Base-by-base conservation (phyloP, 2,797 vertebrate genomes). In the Xiphorhynchus erythropygius region DNA sequence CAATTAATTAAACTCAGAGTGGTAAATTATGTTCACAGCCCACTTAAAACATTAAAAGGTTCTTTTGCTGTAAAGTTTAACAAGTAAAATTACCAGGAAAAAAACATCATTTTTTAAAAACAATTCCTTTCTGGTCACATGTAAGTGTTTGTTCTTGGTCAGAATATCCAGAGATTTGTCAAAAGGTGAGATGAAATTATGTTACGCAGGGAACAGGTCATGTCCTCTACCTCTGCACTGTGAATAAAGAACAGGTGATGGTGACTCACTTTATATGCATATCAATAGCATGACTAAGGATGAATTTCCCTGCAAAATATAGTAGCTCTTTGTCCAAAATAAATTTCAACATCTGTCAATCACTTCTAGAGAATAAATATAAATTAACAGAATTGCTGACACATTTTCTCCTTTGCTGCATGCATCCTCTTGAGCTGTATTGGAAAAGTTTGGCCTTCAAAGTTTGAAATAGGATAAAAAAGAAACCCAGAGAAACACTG, bases 1-100 rank as follows among this genome's bases (percentile, higher is more conserved):
- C 87, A 94, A 94, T 94, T 96, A 96, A 95, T 95, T 94, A 95
- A 91, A 89, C n/a, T 12, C 37, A 39, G 90, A 95, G 81, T 68
- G 73, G 57, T 47, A 96, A 95, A 86, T 86, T 67, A 95, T 42
- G 35, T 79, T 93, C 75, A 65, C 39, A 89, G 63, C 55, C 80
- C 71, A 87, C 50, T 90, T 92, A 62, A 93, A 95, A 68, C n/a
- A 80, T 89, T 71, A 92, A 63, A 85, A 84, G 49, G 64, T 77
- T 80, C 47, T 91, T 76, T 70, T 80, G 71, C 71, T 85, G 25
- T 62, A 10, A 92, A 83, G 63, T 85, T 96, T 90, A 91, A 16
- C 65, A 93, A 81, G 76, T 15, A 41, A 89, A 79, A 93, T 77
- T 67, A 89, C 16, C 22, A 90, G 27, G 75, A 57, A 83, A 65